Base-by-base conservation (phyloP, 2,797 vertebrate genomes). In the Sebastes nivosus region DNA sequence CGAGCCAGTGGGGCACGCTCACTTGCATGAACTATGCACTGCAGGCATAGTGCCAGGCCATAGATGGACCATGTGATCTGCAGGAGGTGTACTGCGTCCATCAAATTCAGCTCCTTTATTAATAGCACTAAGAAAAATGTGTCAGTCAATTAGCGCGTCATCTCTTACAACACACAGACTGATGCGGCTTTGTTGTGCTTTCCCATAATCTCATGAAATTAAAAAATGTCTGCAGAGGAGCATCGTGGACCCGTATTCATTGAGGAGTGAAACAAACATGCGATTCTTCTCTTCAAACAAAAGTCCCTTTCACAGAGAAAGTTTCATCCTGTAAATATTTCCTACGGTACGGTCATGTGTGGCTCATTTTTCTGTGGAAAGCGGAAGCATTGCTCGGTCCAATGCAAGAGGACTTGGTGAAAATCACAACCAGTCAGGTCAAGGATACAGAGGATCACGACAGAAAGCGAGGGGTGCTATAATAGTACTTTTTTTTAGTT, bases 211-310 rank as follows among this genome's bases (percentile, higher is more conserved):
- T 13, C 18, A 38, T 38, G 36, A 38, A 55, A 67, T 24, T 5
- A 27, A 55, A 67, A 32, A 29, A 58, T 2, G 36, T 22, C 18
- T 54, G 52, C 46, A 50, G 18, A 50, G 46, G 46, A 59, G 16
- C 1, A 60, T 25, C 2, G 20, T 16, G 46, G 29, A 30, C 27
- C 11, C 1, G 24, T 3, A 34, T 64, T 57, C 2, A 4, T 10
- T 14, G 14, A 27, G 27, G 8, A 61, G 25, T n/a, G 8, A 46
- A 75, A 82, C 67, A 75, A 72, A 72, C 27, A 8, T 24, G 22
- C 2, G 42, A 82, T 85, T 83, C 72, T 77, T 82, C 72, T 55
- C 16, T 16, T 16, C 1, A 20, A 32, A 89, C 85, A 91, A 72
- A 66, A 68, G 65, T 34, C 20, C 36, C 65, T 58, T 89, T 83